A percentile compares a stretch with the other conserved stretches of the same genome.
phyloP scores from a whole-genome alignment of 2,113 vertebrate genomes.

The Lophotis ruficrista region DNA sequence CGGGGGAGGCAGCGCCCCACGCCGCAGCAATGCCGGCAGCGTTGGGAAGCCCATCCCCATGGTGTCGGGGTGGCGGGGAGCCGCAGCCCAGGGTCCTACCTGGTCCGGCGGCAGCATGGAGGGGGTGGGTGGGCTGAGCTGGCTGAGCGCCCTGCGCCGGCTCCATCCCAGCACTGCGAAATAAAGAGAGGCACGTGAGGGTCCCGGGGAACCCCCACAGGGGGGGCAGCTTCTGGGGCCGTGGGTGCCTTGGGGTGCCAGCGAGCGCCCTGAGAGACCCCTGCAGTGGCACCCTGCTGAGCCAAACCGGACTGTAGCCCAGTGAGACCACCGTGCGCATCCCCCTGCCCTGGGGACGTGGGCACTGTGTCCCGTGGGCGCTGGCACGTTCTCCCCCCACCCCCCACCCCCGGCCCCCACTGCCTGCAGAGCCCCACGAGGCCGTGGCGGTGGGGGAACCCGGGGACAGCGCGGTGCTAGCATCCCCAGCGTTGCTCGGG shows the following conservation, averaged over 20 bases:
- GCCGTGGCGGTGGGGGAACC: background rate
- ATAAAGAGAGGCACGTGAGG: background rate
- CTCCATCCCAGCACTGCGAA: constrained; percentile 55
- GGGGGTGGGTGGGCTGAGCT: background rate
- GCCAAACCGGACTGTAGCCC: background rate
- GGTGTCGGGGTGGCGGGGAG: background rate
- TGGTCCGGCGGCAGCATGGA: background rate
- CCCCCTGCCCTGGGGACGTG: background rate
- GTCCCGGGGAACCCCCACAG: background rate
- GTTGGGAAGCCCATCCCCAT: background rate
- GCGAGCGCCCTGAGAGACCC: background rate
- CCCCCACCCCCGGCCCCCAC: background rate
- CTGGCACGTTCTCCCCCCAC: background rate
- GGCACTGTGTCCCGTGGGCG: background rate
- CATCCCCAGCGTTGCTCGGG: background rate
- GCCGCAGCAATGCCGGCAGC: accelerated
- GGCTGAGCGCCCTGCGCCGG: background rate
- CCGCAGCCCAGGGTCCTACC: constrained; percentile 18
- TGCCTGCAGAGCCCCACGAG: accelerated
- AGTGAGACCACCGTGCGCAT: accelerated
- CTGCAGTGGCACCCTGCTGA: background rate
- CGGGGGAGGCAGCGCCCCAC: accelerated
- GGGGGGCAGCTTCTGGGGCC: accelerated
- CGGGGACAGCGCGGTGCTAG: background rate
- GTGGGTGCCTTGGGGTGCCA: background rate